Evolutionary conservation across 2,888 invertebrate genomes (phyloP).

Genomic region (Tribolium freemani): DNA sequence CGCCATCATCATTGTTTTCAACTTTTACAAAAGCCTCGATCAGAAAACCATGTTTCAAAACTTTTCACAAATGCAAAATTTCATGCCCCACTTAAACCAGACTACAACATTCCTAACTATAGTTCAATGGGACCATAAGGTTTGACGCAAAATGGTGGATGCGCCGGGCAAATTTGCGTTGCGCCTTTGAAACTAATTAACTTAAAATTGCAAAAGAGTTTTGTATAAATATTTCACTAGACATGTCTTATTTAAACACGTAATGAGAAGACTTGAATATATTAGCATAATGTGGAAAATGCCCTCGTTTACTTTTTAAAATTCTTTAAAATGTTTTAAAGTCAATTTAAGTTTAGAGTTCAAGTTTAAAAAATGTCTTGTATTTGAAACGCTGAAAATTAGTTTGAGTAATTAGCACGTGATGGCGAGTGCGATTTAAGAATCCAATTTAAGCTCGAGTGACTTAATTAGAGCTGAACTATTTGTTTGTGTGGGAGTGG

Average conservation of each 20-base stretch:
- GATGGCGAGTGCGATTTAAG: too few species aligned
- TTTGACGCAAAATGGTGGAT: neutral
- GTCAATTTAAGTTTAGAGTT: neutral
- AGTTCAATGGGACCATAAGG: too few species aligned
- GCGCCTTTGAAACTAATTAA: neutral
- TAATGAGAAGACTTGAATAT: neutral
- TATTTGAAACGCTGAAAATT: too few species aligned
- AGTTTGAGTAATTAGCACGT: too few species aligned
- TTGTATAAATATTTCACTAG: neutral
- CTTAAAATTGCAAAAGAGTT: neutral
- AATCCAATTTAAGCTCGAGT: neutral
- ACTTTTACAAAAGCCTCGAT: neutral
- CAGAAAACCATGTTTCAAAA: neutral
- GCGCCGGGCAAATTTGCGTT: neutral
- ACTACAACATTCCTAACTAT: neutral
- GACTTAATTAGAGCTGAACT: neutral
- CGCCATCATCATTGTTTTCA: neutral
- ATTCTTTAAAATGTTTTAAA: neutral
- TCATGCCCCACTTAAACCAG: neutral
- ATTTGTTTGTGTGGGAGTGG: neutral
- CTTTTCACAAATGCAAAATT: neutral
- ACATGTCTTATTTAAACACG: neutral
- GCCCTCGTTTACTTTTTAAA: neutral
- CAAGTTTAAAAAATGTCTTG: neutral
- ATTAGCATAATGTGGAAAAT: neutral